These are phyloP conservation scores for Apodemia zela DNA, from an alignment of 2,888 invertebrate species.

Conservation along the genomic window DNA sequence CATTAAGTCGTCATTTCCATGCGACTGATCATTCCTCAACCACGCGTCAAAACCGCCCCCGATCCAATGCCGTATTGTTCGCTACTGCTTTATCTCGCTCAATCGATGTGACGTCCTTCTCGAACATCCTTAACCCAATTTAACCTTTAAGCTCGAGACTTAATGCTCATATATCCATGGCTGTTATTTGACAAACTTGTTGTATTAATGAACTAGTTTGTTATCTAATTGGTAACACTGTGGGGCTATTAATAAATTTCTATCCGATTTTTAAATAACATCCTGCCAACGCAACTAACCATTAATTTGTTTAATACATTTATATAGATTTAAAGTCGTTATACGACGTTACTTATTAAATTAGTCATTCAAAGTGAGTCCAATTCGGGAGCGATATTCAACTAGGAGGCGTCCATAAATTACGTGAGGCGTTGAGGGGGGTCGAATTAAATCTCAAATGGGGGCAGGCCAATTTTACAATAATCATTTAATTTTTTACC, in stretches of 20 bases:
- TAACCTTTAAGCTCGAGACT: constrained; percentile 11
- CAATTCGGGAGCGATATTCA: too few species aligned
- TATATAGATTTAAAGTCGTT: too few species aligned
- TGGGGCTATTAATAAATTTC: constrained; percentile 76
- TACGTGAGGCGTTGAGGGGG: too few species aligned
- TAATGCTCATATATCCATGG: constrained; percentile 6
- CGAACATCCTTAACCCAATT: constrained; percentile 26
- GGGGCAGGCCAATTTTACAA: too few species aligned
- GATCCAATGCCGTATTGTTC: constrained; percentile 66
- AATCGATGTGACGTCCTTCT: constrained; percentile 52
- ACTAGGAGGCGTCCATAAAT: too few species aligned
- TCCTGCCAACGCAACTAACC: constrained; percentile 42
- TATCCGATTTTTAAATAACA: constrained; percentile 77
- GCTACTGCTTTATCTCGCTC: constrained; percentile 69
- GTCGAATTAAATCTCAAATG: too few species aligned
- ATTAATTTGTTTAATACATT: not conserved
- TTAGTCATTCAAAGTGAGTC: too few species aligned
- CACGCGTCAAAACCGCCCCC: constrained; percentile 74
- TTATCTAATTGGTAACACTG: constrained; percentile 76
- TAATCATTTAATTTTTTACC: too few species aligned
- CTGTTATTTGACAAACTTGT: constrained; percentile 38
- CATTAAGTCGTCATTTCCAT: constrained; percentile 81
- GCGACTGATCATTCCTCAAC: constrained; percentile 76
- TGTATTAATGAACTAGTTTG: constrained; percentile 77
- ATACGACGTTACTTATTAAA: too few species aligned